Evolutionary conservation across 2,113 vertebrate species (phyloP).

Genomic region (Hyperoodon ampullatus): DNA sequence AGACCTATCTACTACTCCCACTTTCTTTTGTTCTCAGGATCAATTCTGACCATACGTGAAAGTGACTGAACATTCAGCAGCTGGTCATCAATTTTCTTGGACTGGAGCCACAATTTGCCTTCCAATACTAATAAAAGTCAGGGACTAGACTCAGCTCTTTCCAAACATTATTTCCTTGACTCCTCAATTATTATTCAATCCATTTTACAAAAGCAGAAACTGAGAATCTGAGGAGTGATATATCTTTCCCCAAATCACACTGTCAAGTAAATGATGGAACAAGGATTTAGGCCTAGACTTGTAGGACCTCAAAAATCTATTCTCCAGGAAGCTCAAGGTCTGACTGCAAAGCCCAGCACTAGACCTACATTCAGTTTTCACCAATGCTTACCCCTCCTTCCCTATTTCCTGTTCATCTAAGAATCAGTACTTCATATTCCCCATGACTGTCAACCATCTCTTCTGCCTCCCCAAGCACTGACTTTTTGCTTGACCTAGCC

Average conservation of each 20-base stretch:
- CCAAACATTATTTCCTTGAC: neutral
- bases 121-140: neutral
- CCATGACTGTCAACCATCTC: neutral
- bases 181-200: neutral
- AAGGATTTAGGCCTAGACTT: neutral
- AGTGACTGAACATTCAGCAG: neutral
- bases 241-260: neutral
- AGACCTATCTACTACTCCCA: neutral
- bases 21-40: neutral
- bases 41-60: neutral
- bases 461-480: neutral
- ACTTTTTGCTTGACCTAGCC: neutral
- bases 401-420: neutral
- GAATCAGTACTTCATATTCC: neutral
- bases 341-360: neutral
- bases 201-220: slow-evolving; percentile 28
- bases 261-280: neutral
- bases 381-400: neutral
- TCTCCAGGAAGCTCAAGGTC: neutral
- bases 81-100: neutral
- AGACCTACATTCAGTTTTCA: neutral
- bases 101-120: neutral
- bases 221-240: neutral
- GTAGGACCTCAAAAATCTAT: neutral
- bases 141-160: neutral